Percentiles rank a stretch among this genome's conserved stretches.
phyloP scores from a whole-genome alignment of 2,113 vertebrate genomes.

The Archilochus colubris region DNA sequence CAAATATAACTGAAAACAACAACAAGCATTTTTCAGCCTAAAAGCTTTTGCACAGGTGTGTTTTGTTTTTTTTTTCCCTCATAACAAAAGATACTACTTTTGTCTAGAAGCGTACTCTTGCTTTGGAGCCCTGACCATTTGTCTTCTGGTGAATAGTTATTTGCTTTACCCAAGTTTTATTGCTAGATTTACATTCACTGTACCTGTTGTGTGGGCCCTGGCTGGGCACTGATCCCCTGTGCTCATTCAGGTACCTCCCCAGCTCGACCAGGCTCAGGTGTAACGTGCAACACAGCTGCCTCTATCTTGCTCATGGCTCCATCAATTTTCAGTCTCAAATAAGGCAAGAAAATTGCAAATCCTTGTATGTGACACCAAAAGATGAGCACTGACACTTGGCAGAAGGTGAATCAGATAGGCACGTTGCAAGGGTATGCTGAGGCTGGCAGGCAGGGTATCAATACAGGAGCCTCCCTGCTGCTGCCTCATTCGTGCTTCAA shows the following conservation, averaged over 20 bases:
- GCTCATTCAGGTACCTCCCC: not conserved
- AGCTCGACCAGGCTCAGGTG: fast-evolving
- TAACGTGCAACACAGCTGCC: fast-evolving
- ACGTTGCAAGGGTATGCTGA: fast-evolving
- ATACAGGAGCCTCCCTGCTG: not conserved
- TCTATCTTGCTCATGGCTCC: fast-evolving
- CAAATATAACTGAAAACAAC: not conserved
- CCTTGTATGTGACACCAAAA: fast-evolving
- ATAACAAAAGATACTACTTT: not conserved
- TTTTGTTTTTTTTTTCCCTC: fast-evolving
- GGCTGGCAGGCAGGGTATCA: fast-evolving
- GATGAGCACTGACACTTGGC: fast-evolving
- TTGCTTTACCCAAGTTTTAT: not conserved
- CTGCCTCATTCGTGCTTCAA: fast-evolving
- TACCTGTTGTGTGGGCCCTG: fast-evolving
- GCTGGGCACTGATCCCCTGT: fast-evolving
- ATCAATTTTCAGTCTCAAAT: not conserved
- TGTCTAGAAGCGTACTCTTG: not conserved
- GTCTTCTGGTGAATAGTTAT: fast-evolving
- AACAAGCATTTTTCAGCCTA: not conserved
- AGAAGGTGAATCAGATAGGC: fast-evolving
- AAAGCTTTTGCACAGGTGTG: not conserved
- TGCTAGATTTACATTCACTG: not conserved
- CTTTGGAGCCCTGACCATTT: not conserved
- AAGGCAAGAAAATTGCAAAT: not conserved